A percentile compares a stretch with the other conserved stretches of the same genome.
phyloP scores from a whole-genome alignment of 2,797 vertebrate species.

The Tolypeutes matacus region DNA sequence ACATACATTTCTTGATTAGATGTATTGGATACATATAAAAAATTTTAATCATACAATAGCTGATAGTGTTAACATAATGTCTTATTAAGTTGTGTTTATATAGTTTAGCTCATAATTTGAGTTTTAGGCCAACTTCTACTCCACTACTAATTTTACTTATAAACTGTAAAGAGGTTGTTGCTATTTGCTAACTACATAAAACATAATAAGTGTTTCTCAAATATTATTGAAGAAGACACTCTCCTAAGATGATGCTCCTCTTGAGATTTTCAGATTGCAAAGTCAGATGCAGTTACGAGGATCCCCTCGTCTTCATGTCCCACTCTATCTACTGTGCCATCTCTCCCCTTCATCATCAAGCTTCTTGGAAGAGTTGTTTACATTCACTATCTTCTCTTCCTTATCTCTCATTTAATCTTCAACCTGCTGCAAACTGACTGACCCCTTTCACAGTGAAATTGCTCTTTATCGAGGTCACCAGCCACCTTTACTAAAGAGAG shows the following conservation, averaged over 20 bases:
- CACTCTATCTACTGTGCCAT: not conserved
- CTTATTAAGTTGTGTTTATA: constrained; percentile 24
- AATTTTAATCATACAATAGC: too few relatives aligned
- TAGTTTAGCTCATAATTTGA: not conserved
- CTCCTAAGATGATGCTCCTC: not conserved
- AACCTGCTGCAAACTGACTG: not conserved
- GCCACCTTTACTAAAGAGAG: not conserved
- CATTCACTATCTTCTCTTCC: not conserved
- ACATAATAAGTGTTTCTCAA: not conserved
- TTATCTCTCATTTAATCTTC: not conserved
- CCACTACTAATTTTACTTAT: constrained; percentile 25
- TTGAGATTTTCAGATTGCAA: constrained; percentile 22
- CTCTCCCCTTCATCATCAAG: not conserved
- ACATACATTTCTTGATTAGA: too few relatives aligned
- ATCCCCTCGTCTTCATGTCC: not conserved
- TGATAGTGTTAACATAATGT: not conserved
- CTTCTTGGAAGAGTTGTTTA: not conserved
- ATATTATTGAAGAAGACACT: not conserved
- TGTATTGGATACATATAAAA: too few relatives aligned
- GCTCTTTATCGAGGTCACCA: not conserved
- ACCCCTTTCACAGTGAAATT: not conserved
- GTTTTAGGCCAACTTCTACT: not conserved
- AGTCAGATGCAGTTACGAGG: not conserved
- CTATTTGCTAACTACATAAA: not conserved
- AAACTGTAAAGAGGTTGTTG: not conserved